Evolutionary conservation across 2,888 invertebrate species (phyloP).

Genomic region (Timema podura): DNA sequence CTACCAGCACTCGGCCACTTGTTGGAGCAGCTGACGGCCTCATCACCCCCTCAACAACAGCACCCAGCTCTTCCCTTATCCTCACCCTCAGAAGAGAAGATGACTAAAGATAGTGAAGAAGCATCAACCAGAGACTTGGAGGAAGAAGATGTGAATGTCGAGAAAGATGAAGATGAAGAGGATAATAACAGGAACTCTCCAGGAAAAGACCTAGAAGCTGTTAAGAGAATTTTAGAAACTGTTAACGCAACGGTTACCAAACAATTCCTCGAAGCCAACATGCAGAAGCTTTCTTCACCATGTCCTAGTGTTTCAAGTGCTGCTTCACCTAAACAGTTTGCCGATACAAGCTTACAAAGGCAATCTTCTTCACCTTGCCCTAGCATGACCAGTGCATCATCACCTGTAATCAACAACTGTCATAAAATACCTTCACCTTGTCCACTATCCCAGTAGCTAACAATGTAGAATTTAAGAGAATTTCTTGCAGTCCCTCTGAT

Average conservation of each 20-base stretch:
- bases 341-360: constrained; percentile 65
- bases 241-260: constrained; percentile 72
- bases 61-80: not conserved
- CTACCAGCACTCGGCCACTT: constrained; percentile 60
- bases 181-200: constrained; percentile 37
- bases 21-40: constrained; percentile 56
- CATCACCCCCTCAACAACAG: constrained; percentile 25
- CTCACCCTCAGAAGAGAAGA: constrained; percentile 28
- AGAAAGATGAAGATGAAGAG: constrained; percentile 34
- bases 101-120: constrained; percentile 17
- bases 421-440: constrained; percentile 10
- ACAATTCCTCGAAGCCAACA: constrained; percentile 65
- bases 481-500: constrained; percentile 57
- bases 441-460: constrained; percentile 1
- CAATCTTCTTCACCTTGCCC: constrained; percentile 47
- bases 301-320: constrained; percentile 28
- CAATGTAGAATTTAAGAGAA: constrained; percentile 21
- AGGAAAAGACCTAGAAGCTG: constrained; percentile 55
- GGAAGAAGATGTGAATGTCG: constrained; percentile 46
- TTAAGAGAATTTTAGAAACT: constrained; percentile 68
- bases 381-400: constrained; percentile 28
- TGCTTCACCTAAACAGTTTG: constrained; percentile 57
- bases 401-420: constrained; percentile 15
- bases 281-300: constrained; percentile 59
- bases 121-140: constrained; percentile 46